These are phyloP conservation scores for Heliconius hortense DNA, from an alignment of 2,888 invertebrate species.

Conservation along the genomic window DNA sequence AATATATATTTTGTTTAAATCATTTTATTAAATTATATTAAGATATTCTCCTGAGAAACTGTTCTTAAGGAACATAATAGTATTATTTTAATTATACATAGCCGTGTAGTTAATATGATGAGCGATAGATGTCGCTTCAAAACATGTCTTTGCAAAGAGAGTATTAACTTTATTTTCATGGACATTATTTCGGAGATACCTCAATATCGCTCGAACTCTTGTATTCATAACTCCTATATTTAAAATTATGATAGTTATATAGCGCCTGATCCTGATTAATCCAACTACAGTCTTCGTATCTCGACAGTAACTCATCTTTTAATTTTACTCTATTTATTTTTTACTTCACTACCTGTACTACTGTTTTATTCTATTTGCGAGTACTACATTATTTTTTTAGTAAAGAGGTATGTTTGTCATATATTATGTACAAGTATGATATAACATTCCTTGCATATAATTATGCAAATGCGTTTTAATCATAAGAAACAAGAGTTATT, in stretches of 20 bases:
- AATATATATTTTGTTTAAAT: background rate
- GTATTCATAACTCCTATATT: no score
- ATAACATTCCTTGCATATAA: background rate
- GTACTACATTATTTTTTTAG: background rate
- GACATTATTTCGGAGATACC: no score
- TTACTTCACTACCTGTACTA: background rate
- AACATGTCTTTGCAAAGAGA: background rate
- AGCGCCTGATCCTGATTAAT: no score
- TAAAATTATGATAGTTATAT: no score
- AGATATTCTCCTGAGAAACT: background rate
- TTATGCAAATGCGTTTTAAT: background rate
- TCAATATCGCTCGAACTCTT: no score
- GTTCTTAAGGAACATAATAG: background rate
- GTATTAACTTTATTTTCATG: no score
- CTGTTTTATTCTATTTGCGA: background rate
- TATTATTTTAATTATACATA: background rate
- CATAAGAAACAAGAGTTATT: background rate
- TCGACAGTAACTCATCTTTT: background rate
- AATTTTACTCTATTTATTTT: background rate
- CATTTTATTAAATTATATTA: background rate
- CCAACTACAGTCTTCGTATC: no score
- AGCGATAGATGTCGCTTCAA: slow-evolving; percentile 4
- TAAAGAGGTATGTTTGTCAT: no score
- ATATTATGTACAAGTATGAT: background rate
- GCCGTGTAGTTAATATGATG: background rate